Conservation (phyloP, 2,113 vertebrate genomes). For the Polyodon spathula region DNA sequence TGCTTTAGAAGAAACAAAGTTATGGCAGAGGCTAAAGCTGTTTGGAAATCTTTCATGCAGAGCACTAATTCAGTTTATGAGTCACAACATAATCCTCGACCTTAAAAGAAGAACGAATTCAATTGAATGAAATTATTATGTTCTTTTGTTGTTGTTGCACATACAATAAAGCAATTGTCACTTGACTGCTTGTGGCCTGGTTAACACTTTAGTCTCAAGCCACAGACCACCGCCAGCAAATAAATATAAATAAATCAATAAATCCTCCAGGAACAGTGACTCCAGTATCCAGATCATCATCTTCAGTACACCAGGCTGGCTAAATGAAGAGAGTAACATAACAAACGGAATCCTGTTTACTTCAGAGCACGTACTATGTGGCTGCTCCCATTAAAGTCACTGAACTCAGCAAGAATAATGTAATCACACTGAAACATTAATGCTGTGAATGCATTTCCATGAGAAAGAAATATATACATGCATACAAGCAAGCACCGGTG, state of each 20-base stretch:
- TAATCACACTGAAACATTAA: not conserved
- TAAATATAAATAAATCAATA: not conserved
- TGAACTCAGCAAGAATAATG: not conserved
- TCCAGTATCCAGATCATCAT: not conserved
- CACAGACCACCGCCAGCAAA: not conserved
- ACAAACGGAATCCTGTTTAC: not conserved
- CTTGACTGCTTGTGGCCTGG: not conserved
- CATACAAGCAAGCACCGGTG: not conserved
- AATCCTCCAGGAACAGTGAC: not conserved
- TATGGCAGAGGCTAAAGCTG: too few relatives aligned
- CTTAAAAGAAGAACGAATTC: not conserved
- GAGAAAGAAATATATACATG: not conserved
- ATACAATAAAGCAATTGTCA: not conserved
- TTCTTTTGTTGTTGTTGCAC: not conserved
- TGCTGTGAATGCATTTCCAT: conserved; percentile 1
- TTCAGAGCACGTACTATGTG: not conserved
- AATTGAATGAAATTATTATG: not conserved
- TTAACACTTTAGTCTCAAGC: not conserved
- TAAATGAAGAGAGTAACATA: not conserved
- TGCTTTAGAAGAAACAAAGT: too few relatives aligned
- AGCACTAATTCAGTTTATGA: not conserved
- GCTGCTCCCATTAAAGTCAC: not conserved
- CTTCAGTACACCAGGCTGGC: not conserved
- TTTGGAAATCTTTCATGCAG: too few relatives aligned
- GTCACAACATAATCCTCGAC: not conserved